phyloP scores from a whole-genome alignment of 2,888 invertebrate genomes.

The Nebria salina region DNA sequence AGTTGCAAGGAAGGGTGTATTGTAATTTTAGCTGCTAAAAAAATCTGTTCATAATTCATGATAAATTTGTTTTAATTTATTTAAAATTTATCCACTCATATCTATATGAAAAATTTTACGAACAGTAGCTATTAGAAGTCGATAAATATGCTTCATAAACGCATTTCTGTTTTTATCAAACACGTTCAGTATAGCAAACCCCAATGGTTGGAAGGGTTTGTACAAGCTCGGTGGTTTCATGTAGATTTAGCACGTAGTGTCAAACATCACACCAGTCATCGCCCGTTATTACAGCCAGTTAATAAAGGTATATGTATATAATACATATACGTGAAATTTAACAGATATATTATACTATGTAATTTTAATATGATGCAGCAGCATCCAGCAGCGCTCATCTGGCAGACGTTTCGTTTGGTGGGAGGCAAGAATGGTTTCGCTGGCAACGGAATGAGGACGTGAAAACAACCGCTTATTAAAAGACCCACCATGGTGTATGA shows the following conservation, averaged over 20 bases:
- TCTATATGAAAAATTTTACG: neutral
- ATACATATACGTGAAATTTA: constrained; percentile 2
- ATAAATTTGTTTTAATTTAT: too few relatives aligned
- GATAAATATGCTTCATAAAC: neutral
- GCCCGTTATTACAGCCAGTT: neutral
- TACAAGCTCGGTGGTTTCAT: neutral
- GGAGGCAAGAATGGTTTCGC: neutral
- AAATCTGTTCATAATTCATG: too few relatives aligned
- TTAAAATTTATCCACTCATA: too few relatives aligned
- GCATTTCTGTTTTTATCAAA: neutral
- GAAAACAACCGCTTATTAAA: constrained; percentile 39
- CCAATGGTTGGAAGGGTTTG: neutral
- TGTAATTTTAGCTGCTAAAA: too few relatives aligned
- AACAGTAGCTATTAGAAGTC: neutral
- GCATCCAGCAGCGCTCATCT: neutral
- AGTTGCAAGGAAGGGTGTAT: too few relatives aligned
- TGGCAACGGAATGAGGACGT: neutral
- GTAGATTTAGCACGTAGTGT: neutral
- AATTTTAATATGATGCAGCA: constrained; percentile 9
- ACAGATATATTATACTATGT: constrained; percentile 12
- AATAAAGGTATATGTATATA: constrained; percentile 1
- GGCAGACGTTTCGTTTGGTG: neutral
- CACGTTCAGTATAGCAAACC: neutral
- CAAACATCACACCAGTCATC: neutral
- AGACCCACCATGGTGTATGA: constrained; percentile 38